These are phyloP conservation scores for Netelia melanura DNA, from an alignment of 2,888 invertebrate species.

Conservation along the genomic window DNA sequence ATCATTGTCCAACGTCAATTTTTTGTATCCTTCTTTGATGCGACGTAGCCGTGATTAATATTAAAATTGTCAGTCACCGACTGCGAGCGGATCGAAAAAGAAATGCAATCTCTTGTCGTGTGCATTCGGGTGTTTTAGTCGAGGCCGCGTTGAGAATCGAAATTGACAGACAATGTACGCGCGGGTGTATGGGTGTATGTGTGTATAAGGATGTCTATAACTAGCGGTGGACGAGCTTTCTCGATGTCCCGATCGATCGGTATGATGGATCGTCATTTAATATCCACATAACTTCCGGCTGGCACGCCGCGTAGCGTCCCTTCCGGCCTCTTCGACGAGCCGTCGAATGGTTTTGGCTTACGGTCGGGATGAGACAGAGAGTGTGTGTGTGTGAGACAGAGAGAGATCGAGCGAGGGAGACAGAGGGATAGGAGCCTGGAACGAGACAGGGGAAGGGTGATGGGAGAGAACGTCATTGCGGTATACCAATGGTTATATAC, in stretches of 20 bases:
- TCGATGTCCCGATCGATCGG: constrained; percentile 65
- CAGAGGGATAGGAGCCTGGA: constrained; percentile 14
- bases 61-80: constrained; percentile 33
- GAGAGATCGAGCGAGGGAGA: background rate
- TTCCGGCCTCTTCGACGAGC: constrained; percentile 67
- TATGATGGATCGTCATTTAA: constrained; percentile 75
- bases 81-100: constrained; percentile 3
- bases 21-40: background rate
- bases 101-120: constrained; percentile 11
- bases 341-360: constrained; percentile 62
- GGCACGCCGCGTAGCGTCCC: constrained; percentile 65
- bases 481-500: constrained; percentile 39
- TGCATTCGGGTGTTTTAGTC: background rate
- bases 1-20: background rate
- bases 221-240: constrained; percentile 53
- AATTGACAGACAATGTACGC: constrained; percentile 19
- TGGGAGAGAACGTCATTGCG: constrained; percentile 51
- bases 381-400: constrained; percentile 27
- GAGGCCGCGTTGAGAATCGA: constrained; percentile 18
- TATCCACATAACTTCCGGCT: constrained; percentile 73
- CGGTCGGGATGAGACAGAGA: constrained; percentile 32
- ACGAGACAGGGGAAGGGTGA: constrained; percentile 26
- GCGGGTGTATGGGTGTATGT: background rate
- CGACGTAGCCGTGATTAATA: constrained; percentile 27
- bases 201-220: constrained; percentile 21